Percentiles rank a stretch among this genome's conserved stretches.
Conservation (phyloP, 2,113 vertebrate genomes). For the Catharus bicknelli region DNA sequence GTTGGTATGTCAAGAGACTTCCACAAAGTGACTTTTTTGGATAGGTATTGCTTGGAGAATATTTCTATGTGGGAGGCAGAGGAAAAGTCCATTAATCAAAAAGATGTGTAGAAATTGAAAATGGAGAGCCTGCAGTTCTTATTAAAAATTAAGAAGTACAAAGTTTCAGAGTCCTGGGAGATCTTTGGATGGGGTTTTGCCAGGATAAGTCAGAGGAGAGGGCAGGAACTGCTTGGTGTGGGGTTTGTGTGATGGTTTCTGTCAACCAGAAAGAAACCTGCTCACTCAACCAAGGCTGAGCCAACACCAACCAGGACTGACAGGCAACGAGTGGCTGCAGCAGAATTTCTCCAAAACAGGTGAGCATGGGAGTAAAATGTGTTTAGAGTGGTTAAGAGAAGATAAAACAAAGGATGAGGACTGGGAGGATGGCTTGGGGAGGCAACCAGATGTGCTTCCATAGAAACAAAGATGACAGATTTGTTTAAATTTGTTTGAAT, state of each 20-base stretch:
- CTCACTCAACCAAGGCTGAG: not conserved
- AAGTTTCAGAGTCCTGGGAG: not conserved
- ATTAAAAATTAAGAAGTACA: not conserved
- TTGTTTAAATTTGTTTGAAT: not conserved
- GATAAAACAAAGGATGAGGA: not conserved
- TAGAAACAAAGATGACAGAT: constrained; percentile 34
- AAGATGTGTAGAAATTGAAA: not conserved
- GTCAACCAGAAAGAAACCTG: not conserved
- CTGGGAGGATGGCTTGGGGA: not conserved
- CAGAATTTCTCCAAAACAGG: not conserved
- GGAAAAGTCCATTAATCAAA: not conserved
- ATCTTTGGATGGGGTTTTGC: not conserved
- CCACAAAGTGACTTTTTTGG: not conserved
- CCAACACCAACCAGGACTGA: not conserved
- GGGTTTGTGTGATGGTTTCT: not conserved
- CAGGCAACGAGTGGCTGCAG: not conserved
- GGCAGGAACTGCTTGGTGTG: not conserved
- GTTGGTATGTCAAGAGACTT: not conserved
- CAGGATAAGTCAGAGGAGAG: not conserved
- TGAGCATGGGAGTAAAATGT: not conserved
- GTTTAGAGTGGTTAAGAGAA: not conserved
- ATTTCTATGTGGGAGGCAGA: not conserved
- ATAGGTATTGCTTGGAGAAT: not conserved
- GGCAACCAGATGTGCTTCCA: constrained; percentile 27
- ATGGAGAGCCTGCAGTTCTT: not conserved